Conservation (phyloP, 1,140 invertebrate genomes). For the Panulirus ornatus region DNA sequence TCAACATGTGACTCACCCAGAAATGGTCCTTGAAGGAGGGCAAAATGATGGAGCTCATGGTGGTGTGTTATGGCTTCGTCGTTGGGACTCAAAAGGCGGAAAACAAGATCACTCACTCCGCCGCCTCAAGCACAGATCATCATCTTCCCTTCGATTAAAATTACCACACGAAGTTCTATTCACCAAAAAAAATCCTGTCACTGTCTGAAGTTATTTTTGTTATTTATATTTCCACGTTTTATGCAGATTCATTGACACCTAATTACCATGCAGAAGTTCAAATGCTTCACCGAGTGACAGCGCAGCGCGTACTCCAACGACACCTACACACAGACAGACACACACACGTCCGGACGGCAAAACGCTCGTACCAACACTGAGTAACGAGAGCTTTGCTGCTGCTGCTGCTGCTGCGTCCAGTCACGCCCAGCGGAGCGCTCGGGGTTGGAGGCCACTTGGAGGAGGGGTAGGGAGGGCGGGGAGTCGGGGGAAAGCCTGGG, state of each 20-base stretch:
- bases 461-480: too few species aligned
- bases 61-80: background rate
- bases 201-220: too few species aligned
- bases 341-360: background rate
- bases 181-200: too few species aligned
- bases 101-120: background rate
- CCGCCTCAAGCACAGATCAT: background rate
- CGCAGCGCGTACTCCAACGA: too few species aligned
- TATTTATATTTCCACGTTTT: too few species aligned
- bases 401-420: background rate
- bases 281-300: too few species aligned
- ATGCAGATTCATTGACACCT: too few species aligned
- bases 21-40: background rate
- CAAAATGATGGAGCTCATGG: background rate
- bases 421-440: background rate
- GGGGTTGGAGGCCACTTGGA: too few species aligned
- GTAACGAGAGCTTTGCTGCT: background rate
- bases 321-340: background rate
- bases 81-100: background rate
- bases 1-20: background rate
- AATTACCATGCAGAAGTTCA: too few species aligned
- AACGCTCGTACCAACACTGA: background rate
- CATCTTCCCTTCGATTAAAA: slow-evolving; percentile 8
- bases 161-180: too few species aligned
- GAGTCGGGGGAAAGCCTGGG: background rate